Evolutionary conservation across 2,113 vertebrate genomes (phyloP).

Genomic region (Mohoua ochrocephala): DNA sequence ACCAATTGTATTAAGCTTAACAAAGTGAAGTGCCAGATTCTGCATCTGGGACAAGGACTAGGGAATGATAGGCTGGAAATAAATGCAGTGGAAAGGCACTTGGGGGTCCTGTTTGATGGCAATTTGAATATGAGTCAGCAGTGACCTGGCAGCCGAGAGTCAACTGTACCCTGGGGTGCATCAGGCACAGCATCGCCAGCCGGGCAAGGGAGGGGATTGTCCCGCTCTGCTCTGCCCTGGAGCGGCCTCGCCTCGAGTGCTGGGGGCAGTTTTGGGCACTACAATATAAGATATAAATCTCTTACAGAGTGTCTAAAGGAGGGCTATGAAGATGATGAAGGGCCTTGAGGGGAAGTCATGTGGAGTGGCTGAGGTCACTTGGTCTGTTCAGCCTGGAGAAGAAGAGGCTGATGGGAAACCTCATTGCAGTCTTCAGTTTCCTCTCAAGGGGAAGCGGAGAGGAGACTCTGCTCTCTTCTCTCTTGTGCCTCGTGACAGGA

Average conservation of each 20-base stretch:
- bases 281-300: neutral
- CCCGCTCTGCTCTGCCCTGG: accelerated
- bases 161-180: too few species aligned
- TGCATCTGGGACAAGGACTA: neutral
- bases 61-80: neutral
- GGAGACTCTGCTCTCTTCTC: neutral
- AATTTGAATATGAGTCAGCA: neutral
- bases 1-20: neutral
- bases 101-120: neutral
- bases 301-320: neutral
- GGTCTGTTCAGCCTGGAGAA: neutral
- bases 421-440: neutral
- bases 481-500: neutral
- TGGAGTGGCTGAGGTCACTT: neutral
- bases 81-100: neutral
- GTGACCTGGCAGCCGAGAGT: neutral
- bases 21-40: neutral
- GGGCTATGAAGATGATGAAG: neutral
- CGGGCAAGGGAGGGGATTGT: neutral
- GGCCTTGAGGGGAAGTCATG: neutral
- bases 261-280: neutral
- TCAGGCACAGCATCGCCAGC: neutral
- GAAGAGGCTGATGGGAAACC: neutral
- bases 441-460: neutral
- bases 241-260: neutral